These are phyloP conservation scores for Pocillopora grandis DNA, from an alignment of 92 coral and sea anemone genomes.

Conservation along the genomic window DNA sequence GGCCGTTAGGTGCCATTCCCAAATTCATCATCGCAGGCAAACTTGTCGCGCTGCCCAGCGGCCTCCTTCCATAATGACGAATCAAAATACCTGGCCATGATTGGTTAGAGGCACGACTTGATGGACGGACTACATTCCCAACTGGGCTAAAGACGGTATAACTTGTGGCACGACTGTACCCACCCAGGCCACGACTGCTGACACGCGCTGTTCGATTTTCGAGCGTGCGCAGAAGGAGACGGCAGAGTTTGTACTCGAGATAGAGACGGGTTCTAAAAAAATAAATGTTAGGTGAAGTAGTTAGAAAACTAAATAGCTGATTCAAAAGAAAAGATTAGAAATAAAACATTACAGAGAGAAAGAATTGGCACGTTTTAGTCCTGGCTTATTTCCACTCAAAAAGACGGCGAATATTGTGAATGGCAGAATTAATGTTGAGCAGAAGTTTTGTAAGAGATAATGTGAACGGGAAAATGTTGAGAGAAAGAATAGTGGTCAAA, in stretches of 20 bases:
- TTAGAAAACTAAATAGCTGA: no score
- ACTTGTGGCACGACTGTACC: constrained; percentile 89
- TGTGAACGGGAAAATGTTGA: background rate
- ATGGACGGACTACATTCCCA: constrained; percentile 59
- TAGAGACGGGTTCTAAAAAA: constrained; percentile 77
- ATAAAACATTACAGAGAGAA: no score
- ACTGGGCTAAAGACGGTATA: constrained; percentile 62
- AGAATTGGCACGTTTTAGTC: no score
- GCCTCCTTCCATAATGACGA: constrained; percentile 84
- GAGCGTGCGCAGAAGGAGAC: constrained; percentile 79
- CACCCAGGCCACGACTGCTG: constrained; percentile 91
- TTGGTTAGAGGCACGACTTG: constrained; percentile 72
- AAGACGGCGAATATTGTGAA: no score
- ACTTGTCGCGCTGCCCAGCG: constrained; percentile 94
- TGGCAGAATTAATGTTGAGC: no score
- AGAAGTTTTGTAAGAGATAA: no score
- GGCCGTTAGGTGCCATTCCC: constrained; percentile 51
- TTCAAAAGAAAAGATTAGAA: no score
- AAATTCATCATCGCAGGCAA: constrained; percentile 87
- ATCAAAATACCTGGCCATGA: constrained; percentile 91
- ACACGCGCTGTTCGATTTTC: constrained; percentile 78
- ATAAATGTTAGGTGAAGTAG: background rate
- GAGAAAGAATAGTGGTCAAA: background rate
- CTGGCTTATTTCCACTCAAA: no score
- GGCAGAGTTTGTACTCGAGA: constrained; percentile 91